Base-by-base conservation (phyloP, 2,113 vertebrate species). In the Falco punctatus region DNA sequence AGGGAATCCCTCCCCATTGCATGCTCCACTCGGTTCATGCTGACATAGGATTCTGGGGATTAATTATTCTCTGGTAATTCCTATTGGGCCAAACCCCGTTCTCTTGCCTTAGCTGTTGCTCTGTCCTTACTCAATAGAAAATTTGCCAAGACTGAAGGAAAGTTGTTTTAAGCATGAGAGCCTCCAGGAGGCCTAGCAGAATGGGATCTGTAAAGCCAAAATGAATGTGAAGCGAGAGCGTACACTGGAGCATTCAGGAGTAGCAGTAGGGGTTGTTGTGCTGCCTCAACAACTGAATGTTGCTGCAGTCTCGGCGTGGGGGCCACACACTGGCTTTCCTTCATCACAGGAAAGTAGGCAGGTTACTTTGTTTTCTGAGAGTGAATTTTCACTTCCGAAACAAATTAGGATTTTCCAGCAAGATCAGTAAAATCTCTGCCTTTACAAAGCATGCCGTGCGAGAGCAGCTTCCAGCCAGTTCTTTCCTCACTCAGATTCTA, bases 171-270 rank as follows among this genome's bases (percentile, higher is more conserved):
- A 70, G 46, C 48, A 11, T 5, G 27, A 48, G 57, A 77, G 7
- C 62, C 69, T 78, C 72, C 67, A 65, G 67, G 35, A 67, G 79
- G 42, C 38, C 46, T 26, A 75, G 62, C 62, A 51, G 88, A 48
- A 9, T 5, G 15, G 26, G 40, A 7, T 30, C 40, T 65, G 52
- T 22, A 72, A 88, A 67, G 77, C 75, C 71, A 58, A 80, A 93
- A 58, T 19, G 40, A 48, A 46, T 10, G 54, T 8, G 58, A 61
- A 69, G 51, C 0, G 32, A 20, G 51, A 8, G 10, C 14, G 2
- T 19, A 5, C 9, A 0, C 38, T 5, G 26, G 46, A 35, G 73
- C 12, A 0, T 26, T 62, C 4, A 2, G 33, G 62, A 42, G 1
- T 0, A 32, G 77, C 46, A 57, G 49, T 4, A 6, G 55, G 52